Evolutionary conservation across 2,888 invertebrate genomes (phyloP), one percentile per base, ranked within the genome.

Genomic region (Sceliomorpha sp.): DNA sequence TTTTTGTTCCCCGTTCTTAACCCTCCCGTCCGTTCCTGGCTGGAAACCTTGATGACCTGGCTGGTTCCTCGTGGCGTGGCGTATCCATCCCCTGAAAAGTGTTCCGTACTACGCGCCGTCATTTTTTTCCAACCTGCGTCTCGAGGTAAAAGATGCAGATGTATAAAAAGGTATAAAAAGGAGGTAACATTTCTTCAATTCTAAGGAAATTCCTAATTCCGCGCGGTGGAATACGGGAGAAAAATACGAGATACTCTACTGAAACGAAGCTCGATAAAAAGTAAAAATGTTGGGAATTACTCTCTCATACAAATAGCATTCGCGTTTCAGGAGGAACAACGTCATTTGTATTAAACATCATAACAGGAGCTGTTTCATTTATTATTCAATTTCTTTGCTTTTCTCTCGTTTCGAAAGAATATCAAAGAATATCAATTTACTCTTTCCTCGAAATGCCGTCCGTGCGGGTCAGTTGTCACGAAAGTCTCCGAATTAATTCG

Each of bases 1-100:
- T 79, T 80, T 77, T 77, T 78, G 77, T 77, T 48, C 20, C 12
- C 24, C 12, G 9, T 50, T 75, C 74, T 75, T 56, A 63, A 70
- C 67, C 50, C 34, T 36, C 45, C 48, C 20, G 5, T 5, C 20
- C 20, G 5, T 2, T 20, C 20, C 3, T 5, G 56, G 5, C 42
- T 63, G 59, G 58, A 63, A 73, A 74, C 69, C 50, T 32, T 51
- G 37, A 48, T 39, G 71, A 72, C n/a, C n/a, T n/a, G n/a, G n/a
- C n/a, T 66, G 72, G 66, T 55, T 45, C 48, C 37, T 36, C 27
- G 15, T 29, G 9, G 36, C 44, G 39, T 51, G 47, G 36, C 44
- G 39, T 51, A 53, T 53, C 45, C 17, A 53, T 60, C 44, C 50
- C 27, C 29, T 20, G 15, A 55, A 60, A 59, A 60, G 44, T 26